Base-by-base conservation (phyloP, 2,797 vertebrate species). In the Champsocephalus gunnari region DNA sequence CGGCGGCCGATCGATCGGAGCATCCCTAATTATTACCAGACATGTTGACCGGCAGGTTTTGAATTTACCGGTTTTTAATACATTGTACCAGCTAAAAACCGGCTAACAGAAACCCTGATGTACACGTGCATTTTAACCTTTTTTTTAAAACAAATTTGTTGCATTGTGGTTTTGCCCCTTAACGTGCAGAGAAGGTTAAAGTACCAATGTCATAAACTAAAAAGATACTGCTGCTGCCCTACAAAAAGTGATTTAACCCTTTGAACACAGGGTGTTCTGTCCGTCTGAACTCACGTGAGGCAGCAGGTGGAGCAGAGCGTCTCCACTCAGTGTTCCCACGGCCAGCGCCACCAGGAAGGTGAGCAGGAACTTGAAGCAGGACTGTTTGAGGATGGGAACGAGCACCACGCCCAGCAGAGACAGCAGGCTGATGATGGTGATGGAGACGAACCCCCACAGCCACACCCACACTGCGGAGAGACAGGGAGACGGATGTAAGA, bases 291-390 rank as follows among this genome's bases (percentile, higher is more conserved):
- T 97, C 92, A 99, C 98, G 12, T 99, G 98, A 70, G 98, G 98
- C 83, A 99, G 93, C 48, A 99, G 96, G 86, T 99, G 98, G 79
- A 99, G 97, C 17, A 99, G 96, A 50, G 98, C 98, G 28, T 99
- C 98, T 32, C 98, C 98, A 21, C 98, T 99, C 91, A 99, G 97
- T 17, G 98, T 99, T 86, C 98, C 98, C 84, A 99, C 98, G 3
- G 98, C 98, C 79, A 99, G 93, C 41, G 98, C 98, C 86, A 99
- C 97, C 87, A 99, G 95, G 94, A 99, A 99, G 73, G 97, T 99
- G 88, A 99, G 97, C 80, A 99, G 96, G 90, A 97, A 99, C 93
- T 99, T 99, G 94, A 99, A 99, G 95, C 97, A 99, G 90, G 96
- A 95, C 83, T 99, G 98, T 74, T 99, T 98, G 91, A 99, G 97